Percentiles rank a stretch among this genome's conserved stretches.
phyloP scores from a whole-genome alignment of 1,140 invertebrate species.

The Leptinotarsa lineolata region DNA sequence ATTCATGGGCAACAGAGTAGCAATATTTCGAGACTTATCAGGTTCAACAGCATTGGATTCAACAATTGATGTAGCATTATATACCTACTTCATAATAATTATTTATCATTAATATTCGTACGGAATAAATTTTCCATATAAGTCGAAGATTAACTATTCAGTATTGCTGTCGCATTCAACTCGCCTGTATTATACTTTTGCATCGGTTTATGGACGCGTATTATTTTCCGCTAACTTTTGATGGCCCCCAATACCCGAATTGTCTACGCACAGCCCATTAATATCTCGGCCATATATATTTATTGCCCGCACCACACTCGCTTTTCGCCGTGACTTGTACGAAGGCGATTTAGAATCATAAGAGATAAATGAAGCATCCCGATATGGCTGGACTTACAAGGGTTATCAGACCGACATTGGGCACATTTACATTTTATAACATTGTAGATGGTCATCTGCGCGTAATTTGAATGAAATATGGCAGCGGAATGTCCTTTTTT shows the following conservation, averaged over 20 bases:
- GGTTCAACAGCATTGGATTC: too few relatives aligned
- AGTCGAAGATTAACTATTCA: too few relatives aligned
- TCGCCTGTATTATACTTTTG: too few relatives aligned
- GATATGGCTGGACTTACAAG: slow-evolving; percentile 38
- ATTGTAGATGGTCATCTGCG: slow-evolving; percentile 51
- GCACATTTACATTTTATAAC: slow-evolving; percentile 52
- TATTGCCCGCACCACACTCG: slow-evolving; percentile 22
- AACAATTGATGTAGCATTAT: too few relatives aligned
- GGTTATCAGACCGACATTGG: slow-evolving; percentile 46
- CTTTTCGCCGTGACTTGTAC: slow-evolving; percentile 20
- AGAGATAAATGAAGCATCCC: slow-evolving; percentile 52
- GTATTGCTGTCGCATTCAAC: too few relatives aligned
- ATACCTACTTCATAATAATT: too few relatives aligned
- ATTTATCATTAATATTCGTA: too few relatives aligned
- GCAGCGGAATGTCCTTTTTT: slow-evolving; percentile 37
- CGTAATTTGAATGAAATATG: slow-evolving; percentile 52
- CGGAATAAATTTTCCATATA: too few relatives aligned
- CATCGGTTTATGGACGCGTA: not conserved
- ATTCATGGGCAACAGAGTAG: too few relatives aligned
- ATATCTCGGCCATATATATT: slow-evolving; percentile 36
- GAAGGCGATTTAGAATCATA: slow-evolving; percentile 41
- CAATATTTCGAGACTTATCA: too few relatives aligned
- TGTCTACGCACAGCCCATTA: slow-evolving; percentile 38
- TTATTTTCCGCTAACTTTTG: not conserved
- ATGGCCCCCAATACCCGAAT: slow-evolving; percentile 31